phyloP scores from a whole-genome alignment of 2,113 vertebrate species.

The Proterorhinus semilunaris region DNA sequence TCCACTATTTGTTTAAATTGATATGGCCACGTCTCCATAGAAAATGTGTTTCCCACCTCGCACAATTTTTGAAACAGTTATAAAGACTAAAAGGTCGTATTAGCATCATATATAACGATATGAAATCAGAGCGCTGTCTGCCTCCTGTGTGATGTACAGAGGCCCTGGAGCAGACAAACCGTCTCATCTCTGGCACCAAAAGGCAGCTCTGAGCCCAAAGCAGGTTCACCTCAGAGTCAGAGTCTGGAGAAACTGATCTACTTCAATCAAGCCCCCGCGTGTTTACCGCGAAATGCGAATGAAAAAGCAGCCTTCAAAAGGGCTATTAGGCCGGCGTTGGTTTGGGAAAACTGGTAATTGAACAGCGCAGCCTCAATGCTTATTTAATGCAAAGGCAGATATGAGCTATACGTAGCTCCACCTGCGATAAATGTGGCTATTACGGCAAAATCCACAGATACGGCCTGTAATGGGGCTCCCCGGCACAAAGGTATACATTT shows the following conservation, averaged over 20 bases:
- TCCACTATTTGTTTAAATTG: not conserved
- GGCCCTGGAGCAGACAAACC: not conserved
- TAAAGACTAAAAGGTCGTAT: not conserved
- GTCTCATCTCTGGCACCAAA: not conserved
- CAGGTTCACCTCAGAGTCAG: slow-evolving; percentile 8
- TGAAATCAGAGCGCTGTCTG: not conserved
- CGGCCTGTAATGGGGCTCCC: not conserved
- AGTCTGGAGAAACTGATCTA: slow-evolving; percentile 1
- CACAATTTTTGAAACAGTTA: not conserved
- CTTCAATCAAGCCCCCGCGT: not conserved
- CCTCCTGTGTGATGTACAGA: slow-evolving; percentile 3
- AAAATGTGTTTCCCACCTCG: not conserved
- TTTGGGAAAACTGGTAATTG: slow-evolving; percentile 1
- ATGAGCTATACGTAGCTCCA: not conserved
- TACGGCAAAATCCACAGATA: not conserved
- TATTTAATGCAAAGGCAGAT: slow-evolving; percentile 3
- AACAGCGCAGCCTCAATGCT: not conserved
- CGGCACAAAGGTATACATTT: not conserved
- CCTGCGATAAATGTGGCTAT: not conserved
- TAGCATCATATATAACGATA: not conserved
- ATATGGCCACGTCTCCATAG: not conserved
- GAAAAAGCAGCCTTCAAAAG: slow-evolving; percentile 8
- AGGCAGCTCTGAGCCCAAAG: not conserved
- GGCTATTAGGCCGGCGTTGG: not conserved
- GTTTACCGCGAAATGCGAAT: slow-evolving; percentile 8